Conservation (phyloP, 2,888 invertebrate species). For the Herminia tarsipennalis region DNA sequence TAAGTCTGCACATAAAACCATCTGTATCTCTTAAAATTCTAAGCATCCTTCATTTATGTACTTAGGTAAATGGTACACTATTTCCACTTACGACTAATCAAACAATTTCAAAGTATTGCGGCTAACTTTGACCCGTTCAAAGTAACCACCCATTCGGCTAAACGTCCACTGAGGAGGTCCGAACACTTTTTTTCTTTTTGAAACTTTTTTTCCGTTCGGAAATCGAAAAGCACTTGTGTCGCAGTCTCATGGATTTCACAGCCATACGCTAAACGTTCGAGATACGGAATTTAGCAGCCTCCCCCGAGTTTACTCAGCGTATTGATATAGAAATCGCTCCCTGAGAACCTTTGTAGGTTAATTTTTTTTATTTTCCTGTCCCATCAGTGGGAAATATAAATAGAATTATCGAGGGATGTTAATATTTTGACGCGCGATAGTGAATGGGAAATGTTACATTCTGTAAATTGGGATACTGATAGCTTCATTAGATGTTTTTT, state of each 20-base stretch:
- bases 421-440: constrained; percentile 39
- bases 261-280: constrained; percentile 68
- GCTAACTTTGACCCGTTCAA: constrained; percentile 19
- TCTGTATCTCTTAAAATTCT: too few relatives aligned
- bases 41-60: too few relatives aligned
- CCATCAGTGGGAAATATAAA: constrained; percentile 76
- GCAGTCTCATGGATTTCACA: constrained; percentile 50
- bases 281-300: constrained; percentile 82
- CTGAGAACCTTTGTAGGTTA: constrained; percentile 60
- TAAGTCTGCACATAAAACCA: too few relatives aligned
- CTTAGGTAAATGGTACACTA: too few relatives aligned
- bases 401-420: constrained; percentile 65
- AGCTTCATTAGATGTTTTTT: background rate
- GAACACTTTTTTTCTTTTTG: constrained; percentile 14
- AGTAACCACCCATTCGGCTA: constrained; percentile 30
- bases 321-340: constrained; percentile 68
- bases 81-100: background rate
- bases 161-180: constrained; percentile 50
- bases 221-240: constrained; percentile 55
- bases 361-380: constrained; percentile 59
- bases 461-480: background rate
- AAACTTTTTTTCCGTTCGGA: constrained; percentile 33
- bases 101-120: background rate
- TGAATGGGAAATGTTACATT: constrained; percentile 28
- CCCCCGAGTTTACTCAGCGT: constrained; percentile 70